Conservation (phyloP, 1,140 invertebrate species). For the Physella acuta region DNA sequence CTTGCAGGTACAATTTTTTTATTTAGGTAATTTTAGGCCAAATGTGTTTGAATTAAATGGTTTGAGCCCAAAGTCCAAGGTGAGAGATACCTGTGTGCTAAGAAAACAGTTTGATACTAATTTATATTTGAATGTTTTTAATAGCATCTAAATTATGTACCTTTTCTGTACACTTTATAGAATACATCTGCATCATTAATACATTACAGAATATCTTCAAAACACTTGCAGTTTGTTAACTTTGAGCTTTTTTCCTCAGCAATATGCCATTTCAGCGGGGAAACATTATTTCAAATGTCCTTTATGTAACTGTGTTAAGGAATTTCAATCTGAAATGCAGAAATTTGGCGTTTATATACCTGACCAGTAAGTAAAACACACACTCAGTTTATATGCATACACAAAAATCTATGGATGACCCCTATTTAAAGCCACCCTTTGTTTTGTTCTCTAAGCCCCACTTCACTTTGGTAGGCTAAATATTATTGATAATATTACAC, state of each 20-base stretch:
- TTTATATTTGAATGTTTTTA: neutral
- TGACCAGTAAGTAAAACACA: slow-evolving; percentile 48
- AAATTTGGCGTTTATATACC: slow-evolving; percentile 70
- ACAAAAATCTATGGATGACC: too few relatives aligned
- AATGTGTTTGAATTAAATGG: too few relatives aligned
- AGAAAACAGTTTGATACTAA: neutral
- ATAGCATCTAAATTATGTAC: too few relatives aligned
- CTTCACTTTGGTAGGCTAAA: too few relatives aligned
- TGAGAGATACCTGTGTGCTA: neutral
- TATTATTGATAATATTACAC: neutral
- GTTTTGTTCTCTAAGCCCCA: neutral
- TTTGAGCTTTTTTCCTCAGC: slow-evolving; percentile 54
- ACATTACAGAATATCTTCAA: neutral
- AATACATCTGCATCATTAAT: neutral
- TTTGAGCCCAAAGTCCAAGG: too few relatives aligned
- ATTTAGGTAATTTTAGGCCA: too few relatives aligned
- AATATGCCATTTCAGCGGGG: slow-evolving; percentile 67
- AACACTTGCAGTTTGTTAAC: neutral
- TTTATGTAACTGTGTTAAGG: slow-evolving; percentile 68
- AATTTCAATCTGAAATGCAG: slow-evolving; percentile 68
- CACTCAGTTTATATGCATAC: slow-evolving; percentile 25
- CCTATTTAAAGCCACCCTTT: neutral
- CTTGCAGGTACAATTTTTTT: slow-evolving; percentile 66
- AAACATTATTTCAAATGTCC: slow-evolving; percentile 72
- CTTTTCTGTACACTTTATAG: too few relatives aligned